phyloP scores from a whole-genome alignment of 2,888 invertebrate genomes.

The Aspidiotus rigidus region DNA sequence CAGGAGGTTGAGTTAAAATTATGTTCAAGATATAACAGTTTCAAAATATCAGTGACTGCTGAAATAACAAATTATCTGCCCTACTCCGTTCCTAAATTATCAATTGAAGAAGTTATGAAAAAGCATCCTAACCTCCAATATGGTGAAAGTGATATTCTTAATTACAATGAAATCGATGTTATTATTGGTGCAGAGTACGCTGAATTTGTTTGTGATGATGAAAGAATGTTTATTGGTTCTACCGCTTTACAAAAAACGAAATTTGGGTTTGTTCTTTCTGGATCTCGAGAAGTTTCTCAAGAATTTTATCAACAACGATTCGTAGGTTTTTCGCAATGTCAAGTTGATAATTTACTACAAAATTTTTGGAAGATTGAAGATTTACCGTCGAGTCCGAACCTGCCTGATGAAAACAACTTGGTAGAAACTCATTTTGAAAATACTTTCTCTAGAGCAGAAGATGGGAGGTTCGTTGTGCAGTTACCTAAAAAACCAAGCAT shows the following conservation, averaged over 20 bases:
- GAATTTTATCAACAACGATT: background rate
- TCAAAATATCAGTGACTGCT: background rate
- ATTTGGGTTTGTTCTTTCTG: slow-evolving; percentile 8
- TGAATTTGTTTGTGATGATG: background rate
- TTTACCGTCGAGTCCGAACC: background rate
- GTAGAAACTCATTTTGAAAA: slow-evolving; percentile 3
- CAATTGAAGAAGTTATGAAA: background rate
- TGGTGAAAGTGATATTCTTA: background rate
- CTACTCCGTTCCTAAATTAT: background rate
- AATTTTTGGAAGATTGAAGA: slow-evolving; percentile 23
- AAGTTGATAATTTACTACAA: slow-evolving; percentile 7
- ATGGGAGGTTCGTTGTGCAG: slow-evolving; percentile 16
- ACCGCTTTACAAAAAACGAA: background rate
- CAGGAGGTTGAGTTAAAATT: no score
- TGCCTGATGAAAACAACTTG: slow-evolving; percentile 1
- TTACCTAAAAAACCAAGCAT: slow-evolving; percentile 13
- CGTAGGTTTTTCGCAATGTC: background rate
- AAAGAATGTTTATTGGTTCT: background rate
- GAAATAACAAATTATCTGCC: background rate
- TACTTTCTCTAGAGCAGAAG: background rate
- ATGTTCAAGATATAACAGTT: background rate
- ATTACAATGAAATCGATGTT: background rate
- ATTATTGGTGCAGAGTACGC: background rate
- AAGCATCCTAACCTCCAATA: background rate
- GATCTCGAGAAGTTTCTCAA: background rate